These are phyloP conservation scores for Cyrtodaria siliqua DNA, from an alignment of 2,888 invertebrate genomes.

Conservation along the genomic window DNA sequence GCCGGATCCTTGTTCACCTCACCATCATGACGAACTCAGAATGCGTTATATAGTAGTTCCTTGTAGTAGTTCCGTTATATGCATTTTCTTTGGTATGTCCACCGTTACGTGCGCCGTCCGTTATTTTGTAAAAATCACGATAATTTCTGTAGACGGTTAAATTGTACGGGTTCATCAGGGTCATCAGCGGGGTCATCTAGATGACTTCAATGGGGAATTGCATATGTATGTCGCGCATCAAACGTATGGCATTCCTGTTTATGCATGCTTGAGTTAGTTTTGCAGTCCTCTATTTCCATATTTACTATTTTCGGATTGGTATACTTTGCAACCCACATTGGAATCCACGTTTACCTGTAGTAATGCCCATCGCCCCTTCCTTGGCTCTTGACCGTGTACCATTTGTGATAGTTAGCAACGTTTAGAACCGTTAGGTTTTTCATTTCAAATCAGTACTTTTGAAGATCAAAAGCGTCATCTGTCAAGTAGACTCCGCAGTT, in stretches of 20 bases:
- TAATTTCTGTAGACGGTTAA: slow-evolving; percentile 7
- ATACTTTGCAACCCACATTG: slow-evolving; percentile 70
- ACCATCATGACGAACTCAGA: slow-evolving; percentile 66
- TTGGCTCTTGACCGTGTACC: slow-evolving; percentile 36
- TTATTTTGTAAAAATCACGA: background rate
- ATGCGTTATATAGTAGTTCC: slow-evolving; percentile 65
- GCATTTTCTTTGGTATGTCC: slow-evolving; percentile 53
- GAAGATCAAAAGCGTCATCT: slow-evolving; percentile 44
- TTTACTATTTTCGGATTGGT: slow-evolving; percentile 66
- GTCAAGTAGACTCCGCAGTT: slow-evolving; percentile 40
- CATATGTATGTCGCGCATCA: slow-evolving; percentile 70
- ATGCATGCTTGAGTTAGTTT: slow-evolving; percentile 35
- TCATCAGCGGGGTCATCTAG: slow-evolving; percentile 77
- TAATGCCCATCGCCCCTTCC: slow-evolving; percentile 61
- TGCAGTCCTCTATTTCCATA: slow-evolving; percentile 55
- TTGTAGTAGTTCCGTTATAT: slow-evolving; percentile 63
- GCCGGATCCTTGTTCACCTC: slow-evolving; percentile 59
- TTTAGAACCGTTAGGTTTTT: slow-evolving; percentile 48
- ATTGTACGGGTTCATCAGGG: slow-evolving; percentile 82
- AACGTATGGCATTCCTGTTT: slow-evolving; percentile 48
- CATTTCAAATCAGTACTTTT: slow-evolving; percentile 39
- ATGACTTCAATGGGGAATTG: slow-evolving; percentile 80
- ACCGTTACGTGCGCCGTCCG: slow-evolving; percentile 54
- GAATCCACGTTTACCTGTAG: slow-evolving; percentile 58
- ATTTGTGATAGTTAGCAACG: slow-evolving; percentile 51